A percentile compares a stretch with the other conserved stretches of the same genome.
Evolutionary conservation across 2,113 vertebrate species (phyloP).

Genomic region (Catharus minimus): DNA sequence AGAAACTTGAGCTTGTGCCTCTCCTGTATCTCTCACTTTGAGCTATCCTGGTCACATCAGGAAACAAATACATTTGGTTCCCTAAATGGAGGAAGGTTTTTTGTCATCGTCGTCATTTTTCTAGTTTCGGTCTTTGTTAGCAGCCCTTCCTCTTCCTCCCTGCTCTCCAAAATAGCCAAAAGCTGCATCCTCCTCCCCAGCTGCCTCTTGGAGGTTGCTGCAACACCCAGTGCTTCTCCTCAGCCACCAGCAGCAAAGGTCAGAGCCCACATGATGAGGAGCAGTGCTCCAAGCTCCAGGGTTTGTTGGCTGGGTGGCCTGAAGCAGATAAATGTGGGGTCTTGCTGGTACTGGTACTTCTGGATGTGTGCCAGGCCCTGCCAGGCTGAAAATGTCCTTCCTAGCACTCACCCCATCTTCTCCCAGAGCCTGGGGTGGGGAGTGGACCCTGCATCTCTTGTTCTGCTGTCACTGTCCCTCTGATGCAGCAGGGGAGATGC

Average conservation of each 20-base stretch:
- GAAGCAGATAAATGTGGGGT: neutral
- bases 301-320: neutral
- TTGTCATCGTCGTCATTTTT: neutral
- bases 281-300: neutral
- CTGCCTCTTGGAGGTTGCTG: neutral
- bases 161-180: constrained; percentile 4
- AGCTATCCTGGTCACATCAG: neutral
- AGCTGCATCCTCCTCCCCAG: constrained; percentile 24
- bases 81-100: constrained; percentile 24
- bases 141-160: constrained; percentile 54
- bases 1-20: neutral
- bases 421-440: neutral
- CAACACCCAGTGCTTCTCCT: neutral
- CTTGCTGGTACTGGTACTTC: neutral
- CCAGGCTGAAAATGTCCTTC: neutral
- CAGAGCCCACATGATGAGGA: neutral
- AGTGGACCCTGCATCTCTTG: neutral
- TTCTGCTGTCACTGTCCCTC: neutral
- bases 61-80: constrained; percentile 20
- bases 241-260: neutral
- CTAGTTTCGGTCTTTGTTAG: constrained; percentile 49
- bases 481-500: neutral
- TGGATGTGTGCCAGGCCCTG: neutral
- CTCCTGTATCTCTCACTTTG: neutral
- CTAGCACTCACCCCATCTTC: neutral